phyloP scores from a whole-genome alignment of 2,797 vertebrate species.

The Melanotaenia maccullochi region DNA sequence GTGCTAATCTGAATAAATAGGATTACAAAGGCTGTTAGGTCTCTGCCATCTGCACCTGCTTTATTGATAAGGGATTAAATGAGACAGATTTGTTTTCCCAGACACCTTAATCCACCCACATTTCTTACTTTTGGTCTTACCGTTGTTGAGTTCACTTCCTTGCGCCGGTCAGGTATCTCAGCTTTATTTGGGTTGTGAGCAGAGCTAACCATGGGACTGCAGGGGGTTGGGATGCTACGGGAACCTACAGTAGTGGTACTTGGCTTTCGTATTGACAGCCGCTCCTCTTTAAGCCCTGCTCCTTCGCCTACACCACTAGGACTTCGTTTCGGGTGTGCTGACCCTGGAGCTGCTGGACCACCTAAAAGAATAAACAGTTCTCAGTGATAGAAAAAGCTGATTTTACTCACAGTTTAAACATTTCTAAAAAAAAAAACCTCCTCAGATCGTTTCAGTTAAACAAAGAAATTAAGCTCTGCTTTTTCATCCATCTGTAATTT shows the following conservation, averaged over 20 bases:
- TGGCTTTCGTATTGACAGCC: slow-evolving; percentile 85
- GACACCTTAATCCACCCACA: not conserved
- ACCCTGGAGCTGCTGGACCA: slow-evolving; percentile 86
- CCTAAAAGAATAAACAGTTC: slow-evolving; percentile 70
- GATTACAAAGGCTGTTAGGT: slow-evolving; percentile 41
- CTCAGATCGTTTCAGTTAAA: not conserved
- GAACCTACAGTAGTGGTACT: slow-evolving; percentile 85
- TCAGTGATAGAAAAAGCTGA: not conserved
- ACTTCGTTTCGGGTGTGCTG: slow-evolving; percentile 87
- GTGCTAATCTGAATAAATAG: slow-evolving; percentile 47
- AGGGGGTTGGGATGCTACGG: slow-evolving; percentile 86
- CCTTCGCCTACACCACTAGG: slow-evolving; percentile 86
- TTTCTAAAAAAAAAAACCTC: not conserved
- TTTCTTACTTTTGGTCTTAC: slow-evolving; percentile 65
- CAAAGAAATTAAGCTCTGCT: not conserved
- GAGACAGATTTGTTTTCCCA: slow-evolving; percentile 2
- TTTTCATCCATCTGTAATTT: not conserved
- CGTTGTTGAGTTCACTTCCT: slow-evolving; percentile 85
- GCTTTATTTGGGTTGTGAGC: slow-evolving; percentile 95
- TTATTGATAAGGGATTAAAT: slow-evolving; percentile 19
- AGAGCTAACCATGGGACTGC: slow-evolving; percentile 95
- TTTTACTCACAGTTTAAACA: not conserved
- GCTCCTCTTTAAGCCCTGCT: slow-evolving; percentile 87
- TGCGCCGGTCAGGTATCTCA: slow-evolving; percentile 91
- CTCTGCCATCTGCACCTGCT: slow-evolving; percentile 36